Evolutionary conservation across 1,140 invertebrate species (phyloP).

Genomic region (Bilobella aurantiaca): DNA sequence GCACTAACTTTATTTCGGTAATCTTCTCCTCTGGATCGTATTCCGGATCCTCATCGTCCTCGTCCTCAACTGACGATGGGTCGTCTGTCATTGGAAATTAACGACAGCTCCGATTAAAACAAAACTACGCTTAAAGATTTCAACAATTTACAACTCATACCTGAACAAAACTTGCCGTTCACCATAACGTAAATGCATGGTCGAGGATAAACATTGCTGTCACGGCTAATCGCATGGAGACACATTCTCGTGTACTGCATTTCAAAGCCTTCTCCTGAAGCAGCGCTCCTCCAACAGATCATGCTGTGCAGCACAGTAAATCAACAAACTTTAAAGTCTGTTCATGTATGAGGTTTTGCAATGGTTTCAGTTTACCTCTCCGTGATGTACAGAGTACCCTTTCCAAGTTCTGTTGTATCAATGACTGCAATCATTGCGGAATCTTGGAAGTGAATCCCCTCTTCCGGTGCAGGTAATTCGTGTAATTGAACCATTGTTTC

Average conservation of each 20-base stretch:
- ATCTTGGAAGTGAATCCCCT: slow-evolving; percentile 19
- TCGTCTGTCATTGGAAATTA: not conserved
- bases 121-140: not conserved
- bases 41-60: slow-evolving; percentile 10
- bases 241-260: slow-evolving; percentile 27
- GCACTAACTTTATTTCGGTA: slow-evolving; percentile 30
- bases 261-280: slow-evolving; percentile 26
- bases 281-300: slow-evolving; percentile 21
- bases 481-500: slow-evolving; percentile 23
- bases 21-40: slow-evolving; percentile 22
- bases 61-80: slow-evolving; percentile 6
- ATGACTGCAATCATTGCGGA: slow-evolving; percentile 20
- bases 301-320: slow-evolving; percentile 14
- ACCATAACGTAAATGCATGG: slow-evolving; percentile 31
- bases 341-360: not conserved
- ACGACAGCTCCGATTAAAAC: not conserved
- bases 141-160: no score
- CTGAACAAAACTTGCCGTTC: slow-evolving; percentile 14
- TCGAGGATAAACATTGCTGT: slow-evolving; percentile 16
- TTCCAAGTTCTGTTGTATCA: slow-evolving; percentile 19
- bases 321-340: not conserved
- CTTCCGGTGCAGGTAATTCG: slow-evolving; percentile 25
- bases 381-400: slow-evolving; percentile 25
- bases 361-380: slow-evolving; percentile 21
- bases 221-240: slow-evolving; percentile 28